Percentiles rank a stretch among this genome's conserved stretches.
Conservation (phyloP, 2,888 invertebrate genomes). For the Nephrotoma flavescens region DNA sequence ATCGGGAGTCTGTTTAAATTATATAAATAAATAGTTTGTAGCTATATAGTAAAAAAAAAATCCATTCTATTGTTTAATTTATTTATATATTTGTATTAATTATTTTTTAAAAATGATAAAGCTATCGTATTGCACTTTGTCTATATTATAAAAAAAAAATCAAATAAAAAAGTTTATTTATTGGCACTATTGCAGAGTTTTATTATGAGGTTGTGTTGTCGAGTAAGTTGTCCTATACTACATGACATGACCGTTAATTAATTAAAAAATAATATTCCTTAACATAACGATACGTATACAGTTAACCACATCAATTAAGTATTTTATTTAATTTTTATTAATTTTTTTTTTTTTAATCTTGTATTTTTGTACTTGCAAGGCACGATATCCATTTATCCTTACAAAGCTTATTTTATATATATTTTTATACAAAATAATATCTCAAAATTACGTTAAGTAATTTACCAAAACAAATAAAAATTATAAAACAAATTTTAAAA, state of each 20-base stretch:
- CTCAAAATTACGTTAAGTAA: background rate
- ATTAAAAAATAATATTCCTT: background rate
- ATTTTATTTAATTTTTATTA: background rate
- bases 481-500: background rate
- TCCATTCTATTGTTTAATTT: background rate
- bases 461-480: background rate
- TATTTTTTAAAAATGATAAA: background rate
- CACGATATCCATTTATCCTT: conserved; percentile 8
- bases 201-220: background rate
- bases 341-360: background rate
- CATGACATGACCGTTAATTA: background rate
- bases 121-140: conserved; percentile 4
- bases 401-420: conserved; percentile 1
- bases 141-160: background rate
- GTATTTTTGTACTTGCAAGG: conserved; percentile 12
- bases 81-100: background rate
- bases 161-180: background rate
- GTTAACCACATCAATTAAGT: background rate
- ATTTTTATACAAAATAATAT: background rate
- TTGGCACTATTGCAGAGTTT: background rate
- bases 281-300: background rate
- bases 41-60: background rate
- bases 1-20: background rate
- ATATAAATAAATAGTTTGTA: background rate
- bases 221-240: background rate